These are phyloP conservation scores for Orientallactaga bullata DNA, from an alignment of 2,113 vertebrate species.

Conservation along the genomic window DNA sequence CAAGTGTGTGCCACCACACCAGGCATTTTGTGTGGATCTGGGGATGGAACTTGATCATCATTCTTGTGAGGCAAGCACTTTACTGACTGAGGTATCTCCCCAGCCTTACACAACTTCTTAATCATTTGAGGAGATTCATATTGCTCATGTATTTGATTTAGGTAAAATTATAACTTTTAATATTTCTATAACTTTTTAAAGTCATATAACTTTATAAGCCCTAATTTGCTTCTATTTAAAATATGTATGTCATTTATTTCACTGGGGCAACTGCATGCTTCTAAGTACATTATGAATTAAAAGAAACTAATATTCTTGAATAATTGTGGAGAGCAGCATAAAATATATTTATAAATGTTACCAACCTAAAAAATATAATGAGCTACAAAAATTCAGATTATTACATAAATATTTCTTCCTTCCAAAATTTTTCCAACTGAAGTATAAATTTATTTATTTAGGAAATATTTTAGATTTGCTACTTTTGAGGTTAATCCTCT, in stretches of 20 bases:
- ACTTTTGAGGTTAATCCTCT: neutral
- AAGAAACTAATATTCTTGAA: neutral
- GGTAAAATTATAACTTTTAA: neutral
- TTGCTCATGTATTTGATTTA: neutral
- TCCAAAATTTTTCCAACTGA: conserved; percentile 8
- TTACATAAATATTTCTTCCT: neutral
- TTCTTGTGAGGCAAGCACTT: no score
- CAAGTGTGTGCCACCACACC: no score
- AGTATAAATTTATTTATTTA: neutral
- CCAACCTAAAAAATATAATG: neutral
- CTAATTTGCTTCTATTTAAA: neutral
- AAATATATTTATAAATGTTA: neutral
- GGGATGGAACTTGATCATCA: no score
- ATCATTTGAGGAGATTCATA: no score
- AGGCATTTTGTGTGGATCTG: no score
- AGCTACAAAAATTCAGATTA: neutral
- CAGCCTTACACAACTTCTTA: no score
- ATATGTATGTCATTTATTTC: neutral
- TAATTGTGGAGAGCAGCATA: neutral
- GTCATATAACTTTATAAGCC: neutral
- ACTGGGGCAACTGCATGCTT: neutral
- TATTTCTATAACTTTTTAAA: conserved; percentile 6
- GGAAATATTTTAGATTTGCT: neutral
- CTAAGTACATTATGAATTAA: neutral
- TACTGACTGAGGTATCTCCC: no score